Evolutionary conservation across 2,113 vertebrate genomes (phyloP), one percentile per base, ranked within the genome.

Genomic region (Paraplagusia blochii): DNA sequence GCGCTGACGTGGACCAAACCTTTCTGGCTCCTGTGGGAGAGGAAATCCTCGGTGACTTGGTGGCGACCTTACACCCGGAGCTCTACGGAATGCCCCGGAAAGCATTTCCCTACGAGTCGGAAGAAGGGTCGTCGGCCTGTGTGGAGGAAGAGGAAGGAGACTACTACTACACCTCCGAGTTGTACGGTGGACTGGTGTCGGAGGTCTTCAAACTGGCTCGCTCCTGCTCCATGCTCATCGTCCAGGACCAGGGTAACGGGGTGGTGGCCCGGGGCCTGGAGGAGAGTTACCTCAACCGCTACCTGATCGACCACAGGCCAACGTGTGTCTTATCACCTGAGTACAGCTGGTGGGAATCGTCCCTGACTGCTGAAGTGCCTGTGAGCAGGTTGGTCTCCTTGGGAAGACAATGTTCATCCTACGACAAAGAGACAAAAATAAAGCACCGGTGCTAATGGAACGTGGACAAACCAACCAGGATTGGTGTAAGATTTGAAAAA

Each of bases 281-380:
- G 57, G 91, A 93, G 72, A 90, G 90, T 79, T 90, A 92, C 81
- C 73, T 92, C 40, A 92, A 92, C 74, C 88, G 88, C 43, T 92
- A 89, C 64, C 58, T 92, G 50, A 76, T 91, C 5, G 66, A 88
- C 58, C 81, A 79, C 68, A 89, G 82, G 60, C 89, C 92, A 0
- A 89, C 76, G 2, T 69, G 85, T 9, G 76, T 92, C 18, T 85
- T 92, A 54, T 92, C 90, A 3, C 91, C 90, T 9, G 92, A 91
- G 74, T 92, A 91, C 78, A 88, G 82, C 69, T 92, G 90, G 87
- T 88, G 87, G 85, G 66, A 84, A 29, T 89, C 88, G 0, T 60
- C 74, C 16, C 65, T 72, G 55, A 39, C 72, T 8, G 67, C 67
- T 18, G 54, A 76, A 1, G 82, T 88, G 12, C 76, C 80, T 16